phyloP scores from a whole-genome alignment of 2,797 vertebrate species.

The Bufotes viridis region DNA sequence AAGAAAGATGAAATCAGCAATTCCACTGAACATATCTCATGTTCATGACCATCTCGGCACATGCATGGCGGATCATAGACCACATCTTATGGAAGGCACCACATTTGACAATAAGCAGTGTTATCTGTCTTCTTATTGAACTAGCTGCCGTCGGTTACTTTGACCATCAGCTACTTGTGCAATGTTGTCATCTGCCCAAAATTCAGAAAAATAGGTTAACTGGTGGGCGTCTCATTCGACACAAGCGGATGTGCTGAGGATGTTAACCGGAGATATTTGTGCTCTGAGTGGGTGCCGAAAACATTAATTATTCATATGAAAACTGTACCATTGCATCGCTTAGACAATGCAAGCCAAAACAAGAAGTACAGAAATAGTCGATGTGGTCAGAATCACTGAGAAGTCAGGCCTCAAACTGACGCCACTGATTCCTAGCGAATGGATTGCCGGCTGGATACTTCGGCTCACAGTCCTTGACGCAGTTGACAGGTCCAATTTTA shows the following conservation, averaged over 20 bases:
- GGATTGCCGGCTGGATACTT: neutral
- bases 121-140: neutral
- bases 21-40: no score
- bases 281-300: neutral
- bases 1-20: no score
- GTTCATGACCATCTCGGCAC: no score
- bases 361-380: conserved; percentile 5
- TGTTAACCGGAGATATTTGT: neutral
- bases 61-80: no score
- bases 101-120: neutral
- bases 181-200: neutral
- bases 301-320: conserved; percentile 22
- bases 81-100: no score
- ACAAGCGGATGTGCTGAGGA: neutral
- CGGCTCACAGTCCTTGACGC: neutral
- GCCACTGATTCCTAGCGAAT: neutral
- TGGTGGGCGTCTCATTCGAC: neutral
- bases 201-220: neutral
- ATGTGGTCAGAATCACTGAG: neutral
- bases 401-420: neutral
- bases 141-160: neutral
- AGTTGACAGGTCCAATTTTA: neutral
- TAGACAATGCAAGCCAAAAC: neutral
- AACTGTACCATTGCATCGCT: neutral
- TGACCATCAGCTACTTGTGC: neutral